A percentile compares a stretch with the other conserved stretches of the same genome.
phyloP scores from a whole-genome alignment of 2,888 invertebrate genomes.

The Heliconius charithonia region DNA sequence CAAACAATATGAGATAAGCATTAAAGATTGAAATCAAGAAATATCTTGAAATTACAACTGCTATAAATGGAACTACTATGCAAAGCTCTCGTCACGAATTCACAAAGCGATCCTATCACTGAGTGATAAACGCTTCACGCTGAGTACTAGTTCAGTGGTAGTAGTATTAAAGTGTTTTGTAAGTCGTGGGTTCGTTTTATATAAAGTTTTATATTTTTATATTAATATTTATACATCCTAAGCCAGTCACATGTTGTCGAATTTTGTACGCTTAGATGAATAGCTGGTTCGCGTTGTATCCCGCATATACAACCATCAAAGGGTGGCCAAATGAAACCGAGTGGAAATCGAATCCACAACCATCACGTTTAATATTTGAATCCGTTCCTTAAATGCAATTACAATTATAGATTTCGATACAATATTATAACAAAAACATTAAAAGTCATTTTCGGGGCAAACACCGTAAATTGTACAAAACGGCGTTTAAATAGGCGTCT shows the following conservation, averaged over 20 bases:
- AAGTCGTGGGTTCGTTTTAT: neutral
- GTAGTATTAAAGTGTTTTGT: neutral
- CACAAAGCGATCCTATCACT: constrained; percentile 14
- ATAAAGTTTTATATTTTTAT: neutral
- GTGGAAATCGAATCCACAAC: neutral
- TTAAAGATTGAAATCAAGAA: constrained; percentile 1
- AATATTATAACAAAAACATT: neutral
- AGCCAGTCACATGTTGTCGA: too few species aligned
- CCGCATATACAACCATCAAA: neutral
- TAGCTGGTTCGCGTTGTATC: neutral
- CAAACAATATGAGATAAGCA: too few species aligned
- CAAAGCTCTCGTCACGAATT: constrained; percentile 8
- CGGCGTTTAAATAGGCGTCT: constrained; percentile 36
- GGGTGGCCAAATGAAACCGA: neutral
- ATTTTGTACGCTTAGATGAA: neutral
- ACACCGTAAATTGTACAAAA: constrained; percentile 37
- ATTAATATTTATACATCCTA: too few species aligned
- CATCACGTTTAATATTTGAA: neutral
- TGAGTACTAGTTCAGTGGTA: neutral
- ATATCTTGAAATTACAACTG: neutral
- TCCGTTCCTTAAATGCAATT: neutral
- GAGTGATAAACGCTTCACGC: constrained; percentile 8
- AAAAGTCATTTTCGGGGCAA: constrained; percentile 17
- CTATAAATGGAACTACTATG: neutral
- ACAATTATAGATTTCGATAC: neutral